A percentile compares a stretch with the other conserved stretches of the same genome.
These are phyloP conservation scores for Tinamus major DNA, from an alignment of 2,797 vertebrate genomes.

Conservation along the genomic window DNA sequence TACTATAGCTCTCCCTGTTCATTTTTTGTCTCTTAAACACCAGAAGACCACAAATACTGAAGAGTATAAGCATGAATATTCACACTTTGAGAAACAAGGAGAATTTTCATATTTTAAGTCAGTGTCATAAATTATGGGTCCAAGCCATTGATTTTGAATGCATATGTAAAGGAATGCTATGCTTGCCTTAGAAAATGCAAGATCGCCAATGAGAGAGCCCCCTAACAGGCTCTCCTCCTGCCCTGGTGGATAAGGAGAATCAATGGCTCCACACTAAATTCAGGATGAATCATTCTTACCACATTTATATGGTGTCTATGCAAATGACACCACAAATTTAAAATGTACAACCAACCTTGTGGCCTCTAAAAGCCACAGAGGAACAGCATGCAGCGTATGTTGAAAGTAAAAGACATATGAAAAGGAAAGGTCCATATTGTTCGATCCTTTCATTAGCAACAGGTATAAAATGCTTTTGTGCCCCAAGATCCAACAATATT, in stretches of 20 bases:
- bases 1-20: not conserved
- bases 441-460: not conserved
- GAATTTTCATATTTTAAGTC: not conserved
- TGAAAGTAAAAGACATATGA: not conserved
- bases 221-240: not conserved
- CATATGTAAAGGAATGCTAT: not conserved
- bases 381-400: not conserved
- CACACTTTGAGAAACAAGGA: not conserved
- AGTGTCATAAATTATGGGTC: not conserved
- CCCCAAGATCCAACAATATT: not conserved
- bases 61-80: not conserved
- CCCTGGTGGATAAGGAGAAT: not conserved
- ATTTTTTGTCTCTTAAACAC: not conserved
- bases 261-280: not conserved
- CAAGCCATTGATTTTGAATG: not conserved
- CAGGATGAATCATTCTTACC: not conserved
- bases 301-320: not conserved
- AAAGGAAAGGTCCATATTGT: not conserved
- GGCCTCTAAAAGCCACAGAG: not conserved
- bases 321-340: rapidly evolving
- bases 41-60: not conserved
- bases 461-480: rapidly evolving
- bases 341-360: rapidly evolving
- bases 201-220: not conserved
- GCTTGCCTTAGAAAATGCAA: not conserved